Conservation (phyloP, 2,888 invertebrate genomes). For the Philaethria dido region DNA sequence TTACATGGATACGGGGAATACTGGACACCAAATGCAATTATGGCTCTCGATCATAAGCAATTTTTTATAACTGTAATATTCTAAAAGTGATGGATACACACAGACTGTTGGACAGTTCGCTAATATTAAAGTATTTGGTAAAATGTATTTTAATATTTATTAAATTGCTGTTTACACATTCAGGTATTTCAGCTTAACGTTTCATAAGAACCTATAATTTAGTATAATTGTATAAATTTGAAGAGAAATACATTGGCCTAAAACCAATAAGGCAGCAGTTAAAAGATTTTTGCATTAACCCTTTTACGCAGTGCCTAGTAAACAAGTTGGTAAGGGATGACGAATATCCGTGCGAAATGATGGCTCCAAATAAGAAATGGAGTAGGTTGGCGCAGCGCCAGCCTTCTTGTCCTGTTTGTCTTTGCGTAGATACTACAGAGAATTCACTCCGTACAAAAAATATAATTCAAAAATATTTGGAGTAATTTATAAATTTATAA, state of each 20-base stretch:
- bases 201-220: too few species aligned
- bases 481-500: constrained; percentile 29
- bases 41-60: neutral
- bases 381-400: constrained; percentile 63
- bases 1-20: neutral
- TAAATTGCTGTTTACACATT: too few species aligned
- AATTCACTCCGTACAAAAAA: constrained; percentile 43
- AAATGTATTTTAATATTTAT: too few species aligned
- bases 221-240: too few species aligned
- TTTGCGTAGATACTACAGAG: constrained; percentile 51
- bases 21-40: constrained; percentile 5
- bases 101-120: too few species aligned
- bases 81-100: too few species aligned
- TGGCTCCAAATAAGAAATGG: constrained; percentile 61
- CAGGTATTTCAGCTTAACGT: too few species aligned
- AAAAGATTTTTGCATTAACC: constrained; percentile 52
- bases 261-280: constrained; percentile 54
- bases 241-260: constrained; percentile 63
- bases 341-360: constrained; percentile 58
- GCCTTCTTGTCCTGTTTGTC: constrained; percentile 57
- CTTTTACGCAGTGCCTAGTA: constrained; percentile 43
- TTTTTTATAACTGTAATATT: neutral
- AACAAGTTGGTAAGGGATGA: constrained; percentile 47
- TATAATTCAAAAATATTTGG: constrained; percentile 56
- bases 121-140: too few species aligned